Percentiles rank a stretch among this genome's conserved stretches.
Conservation (phyloP, 2,888 invertebrate genomes). For the Tachina grossa region DNA sequence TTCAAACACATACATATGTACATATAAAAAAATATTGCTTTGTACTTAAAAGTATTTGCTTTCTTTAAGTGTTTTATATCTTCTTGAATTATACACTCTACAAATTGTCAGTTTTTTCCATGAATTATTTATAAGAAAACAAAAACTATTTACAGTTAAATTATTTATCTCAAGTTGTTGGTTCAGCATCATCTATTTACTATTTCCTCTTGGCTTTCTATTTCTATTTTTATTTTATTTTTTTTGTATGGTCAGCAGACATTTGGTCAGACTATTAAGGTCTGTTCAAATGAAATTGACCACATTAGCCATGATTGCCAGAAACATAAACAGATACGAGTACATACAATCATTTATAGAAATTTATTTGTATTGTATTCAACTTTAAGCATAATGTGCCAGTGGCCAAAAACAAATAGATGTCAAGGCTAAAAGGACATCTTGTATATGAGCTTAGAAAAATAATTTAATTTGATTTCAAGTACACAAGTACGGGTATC, state of each 20-base stretch:
- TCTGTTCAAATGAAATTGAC: conserved; percentile 37
- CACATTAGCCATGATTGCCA: conserved; percentile 44
- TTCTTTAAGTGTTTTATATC: background rate
- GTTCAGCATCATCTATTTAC: background rate
- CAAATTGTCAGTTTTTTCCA: conserved; percentile 25
- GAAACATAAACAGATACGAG: conserved; percentile 6
- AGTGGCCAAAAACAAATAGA: conserved; percentile 21
- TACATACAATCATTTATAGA: background rate
- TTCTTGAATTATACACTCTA: background rate
- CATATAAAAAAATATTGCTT: background rate
- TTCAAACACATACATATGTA: too few relatives aligned
- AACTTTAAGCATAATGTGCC: background rate
- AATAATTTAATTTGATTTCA: conserved; percentile 7
- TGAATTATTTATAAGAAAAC: conserved; percentile 45
- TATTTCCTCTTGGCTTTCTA: background rate
- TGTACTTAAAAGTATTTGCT: background rate
- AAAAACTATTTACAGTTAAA: conserved; percentile 11
- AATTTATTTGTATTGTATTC: background rate
- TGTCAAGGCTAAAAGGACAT: conserved; percentile 34
- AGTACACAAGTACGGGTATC: background rate
- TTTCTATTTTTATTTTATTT: background rate
- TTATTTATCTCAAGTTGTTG: conserved; percentile 5
- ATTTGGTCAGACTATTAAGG: conserved; percentile 60
- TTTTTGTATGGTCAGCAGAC: conserved; percentile 40
- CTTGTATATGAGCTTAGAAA: background rate